A percentile compares a stretch with the other conserved stretches of the same genome.
Conservation (phyloP, 2,888 invertebrate genomes). For the Nomada fabriciana region DNA sequence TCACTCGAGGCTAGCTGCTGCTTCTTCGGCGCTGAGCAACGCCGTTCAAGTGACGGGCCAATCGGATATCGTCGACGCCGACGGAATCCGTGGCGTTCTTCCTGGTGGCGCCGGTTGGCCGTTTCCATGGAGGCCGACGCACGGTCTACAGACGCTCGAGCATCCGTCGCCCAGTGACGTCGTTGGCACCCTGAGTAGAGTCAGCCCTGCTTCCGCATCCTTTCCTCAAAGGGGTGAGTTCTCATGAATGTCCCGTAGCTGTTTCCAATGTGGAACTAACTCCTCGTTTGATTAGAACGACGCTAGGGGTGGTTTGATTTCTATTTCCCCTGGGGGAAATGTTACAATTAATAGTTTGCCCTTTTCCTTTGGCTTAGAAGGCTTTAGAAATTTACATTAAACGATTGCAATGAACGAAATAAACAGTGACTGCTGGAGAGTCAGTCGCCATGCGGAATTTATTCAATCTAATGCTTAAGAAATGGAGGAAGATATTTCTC, state of each 20-base stretch:
- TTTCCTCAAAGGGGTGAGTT: conserved; percentile 82
- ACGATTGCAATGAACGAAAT: no score
- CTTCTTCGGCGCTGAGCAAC: conserved; percentile 80
- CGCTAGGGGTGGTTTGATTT: no score
- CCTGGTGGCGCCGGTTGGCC: conserved; percentile 81
- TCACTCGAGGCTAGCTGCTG: conserved; percentile 79
- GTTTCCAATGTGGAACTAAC: not conserved
- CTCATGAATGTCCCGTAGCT: no score
- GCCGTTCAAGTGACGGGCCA: conserved; percentile 76
- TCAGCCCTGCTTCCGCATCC: conserved; percentile 81
- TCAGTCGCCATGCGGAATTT: no score
- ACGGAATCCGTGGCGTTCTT: conserved; percentile 80
- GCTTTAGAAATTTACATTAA: no score
- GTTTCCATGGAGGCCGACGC: conserved; percentile 82
- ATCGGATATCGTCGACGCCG: conserved; percentile 78
- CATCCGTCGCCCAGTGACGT: conserved; percentile 80
- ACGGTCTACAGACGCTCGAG: conserved; percentile 80
- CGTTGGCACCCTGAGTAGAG: conserved; percentile 79
- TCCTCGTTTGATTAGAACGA: not conserved
- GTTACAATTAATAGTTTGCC: no score
- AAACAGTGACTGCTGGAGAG: no score
- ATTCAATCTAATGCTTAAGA: not conserved
- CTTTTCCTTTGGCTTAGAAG: no score
- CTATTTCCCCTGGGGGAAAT: no score
- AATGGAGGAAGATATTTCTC: not conserved